These are phyloP conservation scores for Ptyas mucosa DNA, from an alignment of 2,113 vertebrate species.

Conservation along the genomic window DNA sequence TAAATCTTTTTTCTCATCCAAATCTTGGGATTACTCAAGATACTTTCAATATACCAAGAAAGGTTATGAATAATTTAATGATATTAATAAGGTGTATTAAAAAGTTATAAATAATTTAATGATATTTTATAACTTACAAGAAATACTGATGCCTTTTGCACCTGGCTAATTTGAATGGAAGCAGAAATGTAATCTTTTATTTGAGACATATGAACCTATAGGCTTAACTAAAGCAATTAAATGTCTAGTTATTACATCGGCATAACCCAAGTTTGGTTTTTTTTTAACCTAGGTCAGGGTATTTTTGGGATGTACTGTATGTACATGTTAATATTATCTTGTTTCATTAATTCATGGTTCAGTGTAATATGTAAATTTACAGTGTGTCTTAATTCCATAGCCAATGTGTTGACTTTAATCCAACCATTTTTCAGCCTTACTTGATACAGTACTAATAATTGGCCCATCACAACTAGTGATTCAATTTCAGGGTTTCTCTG, in stretches of 20 bases:
- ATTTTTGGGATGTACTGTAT: neutral
- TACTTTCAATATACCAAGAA: neutral
- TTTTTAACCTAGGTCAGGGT: neutral
- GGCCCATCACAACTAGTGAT: neutral
- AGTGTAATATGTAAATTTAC: neutral
- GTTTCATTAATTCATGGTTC: neutral
- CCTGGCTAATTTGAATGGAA: neutral
- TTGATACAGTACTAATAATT: neutral
- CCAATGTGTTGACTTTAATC: neutral
- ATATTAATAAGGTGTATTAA: neutral
- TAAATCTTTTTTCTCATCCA: neutral
- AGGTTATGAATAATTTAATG: neutral
- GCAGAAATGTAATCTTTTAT: neutral
- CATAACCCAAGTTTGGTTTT: neutral
- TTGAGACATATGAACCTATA: neutral
- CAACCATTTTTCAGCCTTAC: neutral
- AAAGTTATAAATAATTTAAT: neutral
- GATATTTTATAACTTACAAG: neutral
- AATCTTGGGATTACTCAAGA: neutral
- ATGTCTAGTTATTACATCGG: neutral
- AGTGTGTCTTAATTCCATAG: neutral
- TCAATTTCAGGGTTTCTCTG: neutral
- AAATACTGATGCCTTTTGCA: neutral
- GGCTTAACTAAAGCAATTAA: neutral
- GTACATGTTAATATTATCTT: neutral